Evolutionary conservation across 2,888 invertebrate species (phyloP).

Genomic region (Nephrocerus scutellatus): DNA sequence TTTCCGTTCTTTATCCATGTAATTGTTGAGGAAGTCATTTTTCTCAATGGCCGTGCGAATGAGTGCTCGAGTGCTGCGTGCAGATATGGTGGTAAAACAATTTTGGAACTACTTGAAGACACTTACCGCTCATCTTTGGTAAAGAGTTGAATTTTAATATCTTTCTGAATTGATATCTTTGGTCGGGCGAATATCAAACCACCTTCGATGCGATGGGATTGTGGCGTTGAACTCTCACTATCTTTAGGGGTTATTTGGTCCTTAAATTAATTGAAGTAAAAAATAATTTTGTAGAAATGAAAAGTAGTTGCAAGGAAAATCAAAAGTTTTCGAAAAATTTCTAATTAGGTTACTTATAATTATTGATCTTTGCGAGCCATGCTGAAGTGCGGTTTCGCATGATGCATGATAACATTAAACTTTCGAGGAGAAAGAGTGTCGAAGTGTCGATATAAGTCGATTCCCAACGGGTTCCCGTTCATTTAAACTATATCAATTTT

Average conservation of each 20-base stretch:
- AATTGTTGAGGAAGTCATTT: conserved; percentile 76
- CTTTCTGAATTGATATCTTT: conserved; percentile 46
- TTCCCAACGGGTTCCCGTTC: too few relatives aligned
- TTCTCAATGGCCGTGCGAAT: conserved; percentile 66
- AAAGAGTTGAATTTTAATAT: conserved; percentile 51
- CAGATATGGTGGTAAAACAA: not conserved
- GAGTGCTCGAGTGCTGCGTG: conserved; percentile 53
- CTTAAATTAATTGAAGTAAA: too few relatives aligned
- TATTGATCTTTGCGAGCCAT: too few relatives aligned
- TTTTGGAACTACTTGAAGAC: not conserved
- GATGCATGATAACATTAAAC: too few relatives aligned
- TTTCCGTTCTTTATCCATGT: conserved; percentile 65
- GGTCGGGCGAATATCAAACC: conserved; percentile 52
- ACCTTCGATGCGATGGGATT: conserved; percentile 45
- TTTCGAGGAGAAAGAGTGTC: too few relatives aligned
- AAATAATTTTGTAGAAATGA: too few relatives aligned
- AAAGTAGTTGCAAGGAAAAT: too few relatives aligned
- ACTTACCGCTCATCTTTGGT: conserved; percentile 54
- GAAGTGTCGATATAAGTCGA: too few relatives aligned
- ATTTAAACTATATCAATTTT: too few relatives aligned
- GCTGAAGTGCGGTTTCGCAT: too few relatives aligned
- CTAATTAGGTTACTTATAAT: too few relatives aligned
- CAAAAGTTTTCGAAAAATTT: too few relatives aligned
- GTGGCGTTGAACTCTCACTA: conserved; percentile 24
- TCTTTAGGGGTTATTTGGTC: conserved; percentile 27